These are phyloP conservation scores for Noctua fimbriata DNA, from an alignment of 2,888 invertebrate species.

Conservation along the genomic window DNA sequence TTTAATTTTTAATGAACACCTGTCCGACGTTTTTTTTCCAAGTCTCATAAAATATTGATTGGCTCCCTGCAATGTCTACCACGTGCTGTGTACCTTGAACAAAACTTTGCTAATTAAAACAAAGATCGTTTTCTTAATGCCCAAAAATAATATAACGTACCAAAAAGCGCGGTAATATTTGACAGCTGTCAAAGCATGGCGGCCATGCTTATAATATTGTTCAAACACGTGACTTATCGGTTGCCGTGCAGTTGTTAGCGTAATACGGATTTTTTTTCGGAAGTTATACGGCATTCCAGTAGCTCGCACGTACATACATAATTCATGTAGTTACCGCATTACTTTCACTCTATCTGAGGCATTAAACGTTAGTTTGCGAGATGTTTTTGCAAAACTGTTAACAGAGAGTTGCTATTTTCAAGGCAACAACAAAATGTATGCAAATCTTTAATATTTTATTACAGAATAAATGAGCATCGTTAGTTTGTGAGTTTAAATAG, in stretches of 20 bases:
- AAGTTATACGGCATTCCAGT: slow-evolving; percentile 70
- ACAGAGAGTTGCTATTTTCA: slow-evolving; percentile 40
- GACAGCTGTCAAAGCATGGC: slow-evolving; percentile 60
- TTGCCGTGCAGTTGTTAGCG: slow-evolving; percentile 61
- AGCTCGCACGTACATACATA: slow-evolving; percentile 72
- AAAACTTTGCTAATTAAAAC: slow-evolving; percentile 42
- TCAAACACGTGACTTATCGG: slow-evolving; percentile 59
- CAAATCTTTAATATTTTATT: slow-evolving; percentile 55
- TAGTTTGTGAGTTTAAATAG: slow-evolving; percentile 44
- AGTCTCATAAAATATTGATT: slow-evolving; percentile 53
- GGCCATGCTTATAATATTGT: slow-evolving; percentile 55
- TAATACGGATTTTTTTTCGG: slow-evolving; percentile 74
- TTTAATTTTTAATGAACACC: slow-evolving; percentile 62
- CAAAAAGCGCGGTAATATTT: slow-evolving; percentile 37
- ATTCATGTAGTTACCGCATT: slow-evolving; percentile 78
- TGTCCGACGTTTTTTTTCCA: slow-evolving; percentile 43
- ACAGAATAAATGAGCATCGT: slow-evolving; percentile 46
- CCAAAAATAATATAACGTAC: not conserved
- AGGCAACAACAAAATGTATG: slow-evolving; percentile 55
- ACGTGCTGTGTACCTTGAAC: slow-evolving; percentile 50
- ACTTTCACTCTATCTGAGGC: slow-evolving; percentile 75
- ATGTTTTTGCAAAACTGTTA: slow-evolving; percentile 58
- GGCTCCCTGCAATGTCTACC: slow-evolving; percentile 58
- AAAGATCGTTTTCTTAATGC: not conserved
- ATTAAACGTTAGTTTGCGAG: slow-evolving; percentile 61